Conservation (phyloP, 2,113 vertebrate species). For the Chlorodrepanis virens region DNA sequence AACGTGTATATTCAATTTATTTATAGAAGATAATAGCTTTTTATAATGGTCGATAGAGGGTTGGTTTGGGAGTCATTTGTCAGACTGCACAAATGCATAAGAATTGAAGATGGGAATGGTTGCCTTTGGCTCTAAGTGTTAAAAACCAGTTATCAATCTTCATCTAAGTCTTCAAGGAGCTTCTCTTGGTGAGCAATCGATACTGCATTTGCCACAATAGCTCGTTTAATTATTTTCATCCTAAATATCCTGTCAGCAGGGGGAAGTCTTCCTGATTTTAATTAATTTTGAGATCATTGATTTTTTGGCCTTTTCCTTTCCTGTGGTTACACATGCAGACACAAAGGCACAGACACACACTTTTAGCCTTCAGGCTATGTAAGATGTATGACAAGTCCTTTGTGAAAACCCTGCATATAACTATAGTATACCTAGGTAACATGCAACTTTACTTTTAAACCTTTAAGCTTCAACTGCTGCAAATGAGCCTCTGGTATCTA, state of each 20-base stretch:
- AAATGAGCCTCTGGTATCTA: constrained; percentile 15
- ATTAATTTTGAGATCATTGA: constrained; percentile 69
- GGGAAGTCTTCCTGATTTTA: constrained; percentile 66
- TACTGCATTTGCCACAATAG: constrained; percentile 65
- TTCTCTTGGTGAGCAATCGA: constrained; percentile 61
- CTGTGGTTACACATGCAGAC: constrained; percentile 16
- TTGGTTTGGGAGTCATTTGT: background rate
- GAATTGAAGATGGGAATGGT: constrained; percentile 19
- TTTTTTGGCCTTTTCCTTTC: constrained; percentile 51
- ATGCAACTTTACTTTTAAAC: constrained; percentile 8
- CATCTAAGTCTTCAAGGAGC: constrained; percentile 48
- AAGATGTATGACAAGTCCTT: constrained; percentile 21
- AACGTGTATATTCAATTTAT: background rate
- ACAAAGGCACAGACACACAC: background rate
- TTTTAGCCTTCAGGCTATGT: constrained; percentile 11
- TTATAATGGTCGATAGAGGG: background rate
- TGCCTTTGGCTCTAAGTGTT: constrained; percentile 48
- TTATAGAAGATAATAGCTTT: background rate
- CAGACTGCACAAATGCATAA: background rate
- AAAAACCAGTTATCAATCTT: constrained; percentile 47
- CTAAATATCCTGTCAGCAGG: constrained; percentile 63
- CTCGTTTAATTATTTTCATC: constrained; percentile 74
- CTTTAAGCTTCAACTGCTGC: background rate
- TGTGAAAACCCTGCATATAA: background rate
- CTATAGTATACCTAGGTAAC: background rate